A percentile compares a stretch with the other conserved stretches of the same genome.
These are phyloP conservation scores for Gastrophryne carolinensis DNA, from an alignment of 2,797 vertebrate species.

Conservation along the genomic window DNA sequence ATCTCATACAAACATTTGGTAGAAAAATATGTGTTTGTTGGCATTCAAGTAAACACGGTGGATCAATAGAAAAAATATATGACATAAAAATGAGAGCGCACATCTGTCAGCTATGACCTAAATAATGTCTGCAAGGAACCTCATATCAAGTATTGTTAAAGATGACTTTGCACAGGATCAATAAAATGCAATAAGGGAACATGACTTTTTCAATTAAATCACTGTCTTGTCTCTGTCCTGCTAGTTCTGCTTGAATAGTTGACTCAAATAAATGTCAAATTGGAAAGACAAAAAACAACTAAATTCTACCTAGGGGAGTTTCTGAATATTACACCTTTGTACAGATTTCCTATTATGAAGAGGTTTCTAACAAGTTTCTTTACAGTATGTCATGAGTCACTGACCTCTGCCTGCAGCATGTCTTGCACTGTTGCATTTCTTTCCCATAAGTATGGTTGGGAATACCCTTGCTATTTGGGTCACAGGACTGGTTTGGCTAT, in stretches of 20 bases:
- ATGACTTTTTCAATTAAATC: background rate
- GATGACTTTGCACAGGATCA: background rate
- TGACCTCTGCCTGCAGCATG: no score
- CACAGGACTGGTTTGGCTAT: no score
- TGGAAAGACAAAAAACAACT: no score
- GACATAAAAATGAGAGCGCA: no score
- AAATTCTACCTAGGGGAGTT: background rate
- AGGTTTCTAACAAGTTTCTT: no score
- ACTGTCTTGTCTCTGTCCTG: background rate
- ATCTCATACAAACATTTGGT: background rate
- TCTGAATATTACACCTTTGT: no score
- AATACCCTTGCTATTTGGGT: no score
- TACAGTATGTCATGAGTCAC: no score
- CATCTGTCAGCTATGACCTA: conserved; percentile 2
- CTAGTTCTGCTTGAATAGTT: background rate
- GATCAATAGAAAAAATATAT: background rate
- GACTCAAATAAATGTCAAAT: background rate
- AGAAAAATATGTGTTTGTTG: background rate
- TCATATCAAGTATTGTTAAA: background rate
- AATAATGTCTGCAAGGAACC: background rate
- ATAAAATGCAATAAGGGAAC: background rate
- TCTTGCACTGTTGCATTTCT: no score
- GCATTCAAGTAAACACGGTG: background rate
- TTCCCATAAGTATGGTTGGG: no score
- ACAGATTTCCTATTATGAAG: no score